These are phyloP conservation scores for Carettochelys insculpta DNA, from an alignment of 2,113 vertebrate genomes.

Conservation along the genomic window DNA sequence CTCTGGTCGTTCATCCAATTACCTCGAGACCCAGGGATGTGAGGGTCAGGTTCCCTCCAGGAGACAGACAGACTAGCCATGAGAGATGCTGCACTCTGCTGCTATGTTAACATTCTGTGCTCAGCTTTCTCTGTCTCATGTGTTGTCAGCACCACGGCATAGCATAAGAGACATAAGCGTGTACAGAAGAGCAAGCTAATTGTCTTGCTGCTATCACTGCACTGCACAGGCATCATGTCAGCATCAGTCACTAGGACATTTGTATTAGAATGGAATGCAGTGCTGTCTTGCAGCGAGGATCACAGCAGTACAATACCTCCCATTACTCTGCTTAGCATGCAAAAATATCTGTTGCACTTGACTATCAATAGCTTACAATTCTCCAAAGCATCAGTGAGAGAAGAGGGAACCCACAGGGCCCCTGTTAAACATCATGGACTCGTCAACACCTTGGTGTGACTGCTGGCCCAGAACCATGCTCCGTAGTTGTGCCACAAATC, in stretches of 20 bases:
- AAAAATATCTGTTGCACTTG: neutral
- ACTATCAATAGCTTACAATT: neutral
- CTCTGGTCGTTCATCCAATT: neutral
- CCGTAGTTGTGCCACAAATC: neutral
- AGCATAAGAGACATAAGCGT: neutral
- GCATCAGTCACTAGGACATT: neutral
- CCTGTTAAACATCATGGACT: neutral
- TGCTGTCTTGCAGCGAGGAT: neutral
- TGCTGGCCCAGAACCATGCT: neutral
- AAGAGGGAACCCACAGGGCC: neutral
- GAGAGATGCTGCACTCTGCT: neutral
- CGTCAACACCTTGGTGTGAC: no score
- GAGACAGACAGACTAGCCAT: neutral
- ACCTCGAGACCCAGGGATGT: neutral
- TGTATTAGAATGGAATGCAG: neutral
- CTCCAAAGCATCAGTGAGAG: neutral
- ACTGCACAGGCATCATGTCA: neutral
- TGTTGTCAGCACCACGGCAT: neutral
- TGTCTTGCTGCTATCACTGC: neutral
- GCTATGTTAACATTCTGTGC: accelerated
- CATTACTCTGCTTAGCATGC: neutral
- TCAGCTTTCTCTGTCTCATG: neutral
- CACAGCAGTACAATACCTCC: neutral
- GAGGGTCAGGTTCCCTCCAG: neutral
- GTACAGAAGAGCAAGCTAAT: neutral